These are phyloP conservation scores for Drosophila kohkoa DNA, from an alignment of 1,140 invertebrate species.

Conservation along the genomic window DNA sequence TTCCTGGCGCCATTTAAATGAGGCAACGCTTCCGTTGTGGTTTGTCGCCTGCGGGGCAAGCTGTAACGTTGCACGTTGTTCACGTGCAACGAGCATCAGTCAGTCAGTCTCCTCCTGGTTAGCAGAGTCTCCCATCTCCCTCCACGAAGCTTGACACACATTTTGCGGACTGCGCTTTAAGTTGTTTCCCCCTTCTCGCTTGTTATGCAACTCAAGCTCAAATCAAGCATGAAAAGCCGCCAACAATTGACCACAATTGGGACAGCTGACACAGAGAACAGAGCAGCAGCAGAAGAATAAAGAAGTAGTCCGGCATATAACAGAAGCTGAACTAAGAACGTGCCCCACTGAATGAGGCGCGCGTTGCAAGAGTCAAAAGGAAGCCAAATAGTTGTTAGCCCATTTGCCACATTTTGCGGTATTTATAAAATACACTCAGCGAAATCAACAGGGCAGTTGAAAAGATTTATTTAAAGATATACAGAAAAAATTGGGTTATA, in stretches of 20 bases:
- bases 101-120: neutral
- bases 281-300: neutral
- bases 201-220: conserved; percentile 63
- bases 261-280: conserved; percentile 45
- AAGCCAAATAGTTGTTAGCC: conserved; percentile 80
- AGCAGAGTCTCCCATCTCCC: neutral
- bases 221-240: conserved; percentile 52
- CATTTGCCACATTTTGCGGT: conserved; percentile 68
- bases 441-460: neutral
- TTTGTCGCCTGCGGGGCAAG: conserved; percentile 31
- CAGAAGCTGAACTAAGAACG: conserved; percentile 22
- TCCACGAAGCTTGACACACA: conserved; percentile 38
- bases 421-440: conserved; percentile 6
- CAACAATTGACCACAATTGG: conserved; percentile 82
- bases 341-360: conserved; percentile 12
- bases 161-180: conserved; percentile 23
- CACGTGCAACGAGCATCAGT: conserved; percentile 21
- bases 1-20: conserved; percentile 55
- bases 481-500: too few relatives aligned
- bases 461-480: too few relatives aligned
- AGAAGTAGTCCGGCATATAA: conserved; percentile 5
- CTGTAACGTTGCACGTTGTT: conserved; percentile 4
- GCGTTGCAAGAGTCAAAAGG: conserved; percentile 27
- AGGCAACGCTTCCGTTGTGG: conserved; percentile 38
- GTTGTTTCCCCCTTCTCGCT: neutral